Evolutionary conservation across 1,140 invertebrate genomes (phyloP), one percentile per base, ranked within the genome.

Genomic region (Thaumetopoea pityocampa): DNA sequence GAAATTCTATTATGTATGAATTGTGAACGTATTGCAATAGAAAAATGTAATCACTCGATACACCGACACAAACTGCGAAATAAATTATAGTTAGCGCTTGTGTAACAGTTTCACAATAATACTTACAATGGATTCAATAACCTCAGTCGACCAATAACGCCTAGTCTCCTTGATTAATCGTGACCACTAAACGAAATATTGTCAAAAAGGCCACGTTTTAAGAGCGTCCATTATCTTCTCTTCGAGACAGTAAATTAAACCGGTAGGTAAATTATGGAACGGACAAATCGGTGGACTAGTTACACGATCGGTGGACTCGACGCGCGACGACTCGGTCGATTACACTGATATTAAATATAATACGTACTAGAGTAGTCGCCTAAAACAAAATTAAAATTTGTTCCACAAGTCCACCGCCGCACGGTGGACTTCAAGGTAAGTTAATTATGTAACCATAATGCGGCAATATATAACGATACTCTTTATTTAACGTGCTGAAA

Each of bases 201-300:
- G 28, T 45, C 56, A 41, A 62, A 70, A 63, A 59, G 60, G 29
- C 54, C 40, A 30, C 51, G 42, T 68, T 69, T 66, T 58, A 67
- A 58, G 59, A 67, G 51, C 52, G 59, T 56, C 68, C 73, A 79
- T 81, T 77, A 79, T 79, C 67, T 77, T 54, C 59, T 57, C 52
- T 67, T 69, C 57, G 70, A 67, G 70, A 66, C 63, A 67, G 69
- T 77, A 81, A 81, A 81, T 81, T 81, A 78, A 74, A 72, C 68
- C 54, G 57, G 62, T 65, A 67, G 53, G 56, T 64, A 67, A 44
- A 42, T 63, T 37, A 51, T 46, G 23, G 42, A 38, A 34, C 32
- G 30, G 51, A 71, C 44, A n/a, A 16, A 37, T 66, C 42, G 53
- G 4, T 22, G n/a, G 54, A 76, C 42, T n/a, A 15, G 51, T 76